Percentiles rank a stretch among this genome's conserved stretches.
Evolutionary conservation across 2,888 invertebrate species (phyloP).

Genomic region (Drosophila putrida): DNA sequence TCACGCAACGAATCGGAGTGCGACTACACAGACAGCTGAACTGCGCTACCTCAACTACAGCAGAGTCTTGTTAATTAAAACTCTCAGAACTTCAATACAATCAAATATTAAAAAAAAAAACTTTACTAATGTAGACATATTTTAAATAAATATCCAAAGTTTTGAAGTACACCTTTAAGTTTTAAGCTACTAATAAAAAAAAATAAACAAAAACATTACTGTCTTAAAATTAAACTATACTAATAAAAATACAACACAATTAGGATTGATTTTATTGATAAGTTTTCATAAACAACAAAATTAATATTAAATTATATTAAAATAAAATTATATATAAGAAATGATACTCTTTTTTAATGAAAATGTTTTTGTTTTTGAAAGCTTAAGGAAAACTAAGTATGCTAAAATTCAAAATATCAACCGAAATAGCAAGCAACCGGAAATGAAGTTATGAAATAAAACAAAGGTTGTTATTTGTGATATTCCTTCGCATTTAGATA

Average conservation of each 20-base stretch:
- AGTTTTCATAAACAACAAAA: too few relatives aligned
- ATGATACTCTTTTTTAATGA: too few relatives aligned
- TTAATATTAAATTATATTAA: too few relatives aligned
- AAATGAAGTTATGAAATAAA: too few relatives aligned
- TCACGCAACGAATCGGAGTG: constrained; percentile 37
- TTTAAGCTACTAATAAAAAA: not conserved
- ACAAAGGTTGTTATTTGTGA: too few relatives aligned
- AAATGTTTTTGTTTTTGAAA: too few relatives aligned
- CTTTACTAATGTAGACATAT: not conserved
- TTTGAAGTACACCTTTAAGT: not conserved
- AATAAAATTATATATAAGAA: too few relatives aligned
- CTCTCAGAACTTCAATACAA: not conserved
- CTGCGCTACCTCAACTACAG: constrained; percentile 16
- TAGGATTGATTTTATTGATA: too few relatives aligned
- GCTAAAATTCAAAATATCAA: not conserved
- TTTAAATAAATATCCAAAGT: not conserved
- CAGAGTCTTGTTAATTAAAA: not conserved
- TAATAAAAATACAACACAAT: not conserved
- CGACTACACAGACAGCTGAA: constrained; percentile 15
- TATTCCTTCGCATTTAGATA: not conserved
- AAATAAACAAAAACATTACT: not conserved
- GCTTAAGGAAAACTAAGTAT: too few relatives aligned
- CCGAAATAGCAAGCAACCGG: not conserved
- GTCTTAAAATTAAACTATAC: not conserved
- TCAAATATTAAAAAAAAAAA: too few relatives aligned